These are phyloP conservation scores for Panagrolaimus sp. DNA, from an alignment of 1,140 invertebrate species.

Conservation along the genomic window DNA sequence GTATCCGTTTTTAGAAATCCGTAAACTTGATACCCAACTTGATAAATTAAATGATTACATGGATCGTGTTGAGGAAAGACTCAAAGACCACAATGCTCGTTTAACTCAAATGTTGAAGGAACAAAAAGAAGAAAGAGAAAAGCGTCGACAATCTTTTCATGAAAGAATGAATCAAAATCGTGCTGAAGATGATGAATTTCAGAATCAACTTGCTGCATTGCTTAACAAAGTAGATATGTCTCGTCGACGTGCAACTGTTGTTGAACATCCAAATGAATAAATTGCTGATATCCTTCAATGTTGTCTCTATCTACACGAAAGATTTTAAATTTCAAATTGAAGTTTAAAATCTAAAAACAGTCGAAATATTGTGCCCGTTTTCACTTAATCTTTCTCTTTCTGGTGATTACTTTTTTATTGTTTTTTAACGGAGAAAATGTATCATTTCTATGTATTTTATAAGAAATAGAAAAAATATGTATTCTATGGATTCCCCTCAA, in stretches of 20 bases:
- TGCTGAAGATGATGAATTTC: constrained; percentile 48
- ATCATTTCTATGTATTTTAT: too few species aligned
- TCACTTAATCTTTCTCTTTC: too few species aligned
- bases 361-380: too few species aligned
- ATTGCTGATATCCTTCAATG: not conserved
- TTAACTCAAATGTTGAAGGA: constrained; percentile 41
- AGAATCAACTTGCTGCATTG: constrained; percentile 32
- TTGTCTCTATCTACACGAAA: too few species aligned
- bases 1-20: constrained; percentile 42
- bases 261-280: not conserved
- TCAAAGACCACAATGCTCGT: constrained; percentile 44
- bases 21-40: constrained; percentile 45
- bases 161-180: constrained; percentile 43
- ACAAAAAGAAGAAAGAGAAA: constrained; percentile 46
- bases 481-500: too few species aligned
- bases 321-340: too few species aligned
- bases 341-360: too few species aligned
- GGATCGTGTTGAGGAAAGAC: constrained; percentile 42
- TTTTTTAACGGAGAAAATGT: too few species aligned
- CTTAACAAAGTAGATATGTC: constrained; percentile 29
- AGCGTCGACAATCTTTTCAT: constrained; percentile 48
- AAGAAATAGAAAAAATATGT: too few species aligned
- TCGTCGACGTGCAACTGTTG: constrained; percentile 6
- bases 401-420: too few species aligned
- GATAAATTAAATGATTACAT: constrained; percentile 39